Evolutionary conservation across 2,113 vertebrate species (phyloP), one percentile per base, ranked within the genome.

Genomic region (Eidolon helvum): DNA sequence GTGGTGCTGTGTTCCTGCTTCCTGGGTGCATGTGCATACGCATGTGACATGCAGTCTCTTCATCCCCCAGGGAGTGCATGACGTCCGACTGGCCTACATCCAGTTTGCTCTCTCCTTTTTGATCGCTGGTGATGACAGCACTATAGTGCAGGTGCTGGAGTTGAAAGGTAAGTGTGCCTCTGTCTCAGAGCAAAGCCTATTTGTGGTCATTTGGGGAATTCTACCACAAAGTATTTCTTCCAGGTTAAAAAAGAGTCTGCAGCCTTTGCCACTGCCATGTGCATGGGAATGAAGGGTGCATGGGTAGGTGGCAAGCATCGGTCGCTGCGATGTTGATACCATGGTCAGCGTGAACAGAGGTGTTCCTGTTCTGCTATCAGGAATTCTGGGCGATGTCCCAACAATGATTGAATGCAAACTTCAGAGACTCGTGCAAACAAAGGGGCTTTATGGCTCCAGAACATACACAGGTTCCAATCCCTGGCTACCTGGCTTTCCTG

Each of bases 51-150:
- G 1, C 4, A 4, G 26, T 96, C 87, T 96, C 43, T 80, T 94
- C 83, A 4, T 93, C 77, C 85, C 86, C 75, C 94, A 99, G 99
- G 99, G 99, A 1, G 98, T 95, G 94, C 92, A 98, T 14, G 99
- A 99, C 40, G 98, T 99, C n/a, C 99, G 99, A 53, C 99, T 99
- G 99, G 99, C 99, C 68, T 99, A 99, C 33, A 98, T 99, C 97
- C 99, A 99, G 98, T 99, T 99, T 96, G 99, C 99, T 10, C 97
- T 99, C 48, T 99, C 99, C 59, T 99, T 99, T 91, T 95, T 99
- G 89, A 99, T 99, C 57, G 98, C 99, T 26, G 99, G 99, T 26
- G 99, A 99, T 86, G 98, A 98, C 89, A 96, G 98, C 45, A 98
- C 99, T 22, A 96, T 99, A 30, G 98, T 96, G 86, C 99, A 99